A percentile compares a stretch with the other conserved stretches of the same genome.
These are phyloP conservation scores for Hippocampus barbouri DNA, from an alignment of 2,113 vertebrate genomes.

Conservation along the genomic window DNA sequence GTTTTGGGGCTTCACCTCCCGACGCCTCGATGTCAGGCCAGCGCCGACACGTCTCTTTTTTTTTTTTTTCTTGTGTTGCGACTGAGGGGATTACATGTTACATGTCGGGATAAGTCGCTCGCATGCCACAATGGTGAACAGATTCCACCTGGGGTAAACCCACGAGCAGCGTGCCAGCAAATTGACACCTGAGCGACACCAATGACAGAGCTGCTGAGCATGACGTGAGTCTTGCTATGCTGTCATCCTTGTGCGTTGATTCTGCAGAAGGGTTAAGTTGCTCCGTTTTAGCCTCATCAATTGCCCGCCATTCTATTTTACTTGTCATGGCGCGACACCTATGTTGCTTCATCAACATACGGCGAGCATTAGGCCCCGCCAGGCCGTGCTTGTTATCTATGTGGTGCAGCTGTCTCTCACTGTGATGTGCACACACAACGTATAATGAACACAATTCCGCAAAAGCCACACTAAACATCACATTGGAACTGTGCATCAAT, in stretches of 20 bases:
- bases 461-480: neutral
- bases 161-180: neutral
- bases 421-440: neutral
- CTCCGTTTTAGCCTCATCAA: neutral
- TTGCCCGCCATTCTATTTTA: neutral
- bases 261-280: neutral
- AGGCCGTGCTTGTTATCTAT: neutral
- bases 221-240: neutral
- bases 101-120: neutral
- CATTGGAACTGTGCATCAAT: neutral
- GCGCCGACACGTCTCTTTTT: neutral
- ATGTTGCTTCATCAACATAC: neutral
- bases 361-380: neutral
- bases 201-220: neutral
- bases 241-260: neutral
- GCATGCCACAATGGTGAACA: neutral
- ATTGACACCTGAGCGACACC: slow-evolving; percentile 1
- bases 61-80: neutral
- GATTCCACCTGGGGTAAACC: neutral
- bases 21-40: neutral
- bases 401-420: neutral
- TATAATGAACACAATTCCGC: neutral
- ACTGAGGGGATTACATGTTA: neutral
- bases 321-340: neutral
- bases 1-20: neutral